Percentiles rank a stretch among this genome's conserved stretches.
phyloP scores from a whole-genome alignment of 2,797 vertebrate species.

The Synanceia verrucosa region DNA sequence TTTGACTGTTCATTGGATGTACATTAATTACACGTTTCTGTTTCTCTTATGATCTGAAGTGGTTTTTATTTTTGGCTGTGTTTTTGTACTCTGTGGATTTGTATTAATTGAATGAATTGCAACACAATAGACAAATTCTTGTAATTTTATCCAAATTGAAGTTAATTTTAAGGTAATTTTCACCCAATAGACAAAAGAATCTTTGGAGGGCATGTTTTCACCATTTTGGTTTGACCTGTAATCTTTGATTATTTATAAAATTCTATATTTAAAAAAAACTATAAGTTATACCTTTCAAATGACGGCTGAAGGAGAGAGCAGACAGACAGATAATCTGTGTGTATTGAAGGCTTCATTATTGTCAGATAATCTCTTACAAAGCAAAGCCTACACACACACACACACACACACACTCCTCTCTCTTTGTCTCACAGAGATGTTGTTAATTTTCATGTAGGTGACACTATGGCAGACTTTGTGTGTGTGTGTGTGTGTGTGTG shows the following conservation, averaged over 20 bases:
- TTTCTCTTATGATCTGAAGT: neutral
- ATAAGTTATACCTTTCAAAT: neutral
- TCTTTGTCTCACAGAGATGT: constrained; percentile 22
- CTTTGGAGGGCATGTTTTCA: neutral
- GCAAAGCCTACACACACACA: neutral
- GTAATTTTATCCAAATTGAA: neutral
- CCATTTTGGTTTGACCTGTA: neutral
- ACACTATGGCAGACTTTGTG: neutral
- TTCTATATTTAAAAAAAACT: neutral
- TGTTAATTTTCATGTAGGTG: constrained; percentile 44
- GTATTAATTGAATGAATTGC: neutral
- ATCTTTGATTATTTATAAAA: neutral
- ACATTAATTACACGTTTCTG: neutral
- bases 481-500: neutral
- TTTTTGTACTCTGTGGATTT: neutral
- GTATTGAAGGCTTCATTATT: constrained; percentile 33
- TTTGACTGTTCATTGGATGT: neutral
- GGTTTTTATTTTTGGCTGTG: neutral
- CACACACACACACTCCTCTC: neutral
- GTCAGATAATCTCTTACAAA: constrained; percentile 40
- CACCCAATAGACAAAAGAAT: neutral
- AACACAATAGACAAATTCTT: neutral
- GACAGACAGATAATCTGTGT: constrained; percentile 6
- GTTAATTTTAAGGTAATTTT: neutral
- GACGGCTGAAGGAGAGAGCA: neutral